Evolutionary conservation across 2,113 vertebrate genomes (phyloP).

Genomic region (Aegithalos caudatus): DNA sequence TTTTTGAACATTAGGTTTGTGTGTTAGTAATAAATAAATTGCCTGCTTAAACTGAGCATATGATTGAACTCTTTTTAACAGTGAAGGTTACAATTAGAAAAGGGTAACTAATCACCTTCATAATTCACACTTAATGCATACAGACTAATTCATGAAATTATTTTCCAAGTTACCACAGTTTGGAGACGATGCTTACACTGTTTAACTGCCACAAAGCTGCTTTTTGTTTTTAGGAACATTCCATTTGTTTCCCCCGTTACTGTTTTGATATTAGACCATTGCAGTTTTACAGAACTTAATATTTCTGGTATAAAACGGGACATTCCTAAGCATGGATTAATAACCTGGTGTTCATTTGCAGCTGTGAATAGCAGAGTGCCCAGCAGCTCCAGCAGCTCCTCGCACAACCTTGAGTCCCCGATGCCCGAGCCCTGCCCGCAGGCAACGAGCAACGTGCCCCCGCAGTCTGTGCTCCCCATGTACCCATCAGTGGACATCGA

Average conservation of each 20-base stretch:
- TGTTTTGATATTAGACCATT: neutral
- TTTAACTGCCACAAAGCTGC: neutral
- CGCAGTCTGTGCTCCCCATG: constrained; percentile 86
- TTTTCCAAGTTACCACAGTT: neutral
- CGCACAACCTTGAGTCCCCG: constrained; percentile 83
- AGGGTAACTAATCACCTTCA: neutral
- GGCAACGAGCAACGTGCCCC: constrained; percentile 77
- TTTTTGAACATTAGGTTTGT: neutral
- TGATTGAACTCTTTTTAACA: neutral
- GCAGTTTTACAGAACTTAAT: neutral
- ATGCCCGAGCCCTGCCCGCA: constrained; percentile 82
- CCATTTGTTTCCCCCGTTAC: neutral
- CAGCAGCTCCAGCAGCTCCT: constrained; percentile 72
- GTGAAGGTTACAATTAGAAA: neutral
- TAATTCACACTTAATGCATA: neutral
- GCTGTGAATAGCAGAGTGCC: constrained; percentile 95
- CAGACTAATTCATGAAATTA: neutral
- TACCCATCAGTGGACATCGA: constrained; percentile 97
- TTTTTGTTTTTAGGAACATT: neutral
- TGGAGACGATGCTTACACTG: neutral
- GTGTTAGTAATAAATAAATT: neutral
- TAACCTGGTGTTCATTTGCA: constrained; percentile 69
- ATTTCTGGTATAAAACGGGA: neutral
- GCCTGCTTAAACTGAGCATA: neutral
- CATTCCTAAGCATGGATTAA: neutral